Evolutionary conservation across 2,888 invertebrate species (phyloP).

Genomic region (Volucella inanis): DNA sequence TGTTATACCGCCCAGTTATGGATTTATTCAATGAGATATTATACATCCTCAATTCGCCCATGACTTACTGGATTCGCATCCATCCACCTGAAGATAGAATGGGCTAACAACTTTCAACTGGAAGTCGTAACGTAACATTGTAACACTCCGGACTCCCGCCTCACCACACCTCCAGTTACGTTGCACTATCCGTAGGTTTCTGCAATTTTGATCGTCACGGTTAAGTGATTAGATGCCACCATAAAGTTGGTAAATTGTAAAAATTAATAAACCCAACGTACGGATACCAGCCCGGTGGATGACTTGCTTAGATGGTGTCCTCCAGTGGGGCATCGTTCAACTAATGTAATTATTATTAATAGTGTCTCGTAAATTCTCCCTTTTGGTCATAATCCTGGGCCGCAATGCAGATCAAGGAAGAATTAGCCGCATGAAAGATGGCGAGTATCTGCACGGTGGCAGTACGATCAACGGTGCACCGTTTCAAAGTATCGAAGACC

Average conservation of each 20-base stretch:
- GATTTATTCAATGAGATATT: slow-evolving; percentile 60
- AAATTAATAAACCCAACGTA: slow-evolving; percentile 69
- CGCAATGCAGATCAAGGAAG: slow-evolving; percentile 61
- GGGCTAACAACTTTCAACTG: not conserved
- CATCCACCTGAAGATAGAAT: slow-evolving; percentile 40
- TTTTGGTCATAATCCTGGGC: slow-evolving; percentile 44
- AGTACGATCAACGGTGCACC: slow-evolving; percentile 40
- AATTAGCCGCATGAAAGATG: slow-evolving; percentile 66
- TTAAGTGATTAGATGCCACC: slow-evolving; percentile 68
- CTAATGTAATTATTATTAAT: slow-evolving; percentile 70
- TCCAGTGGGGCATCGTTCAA: not conserved
- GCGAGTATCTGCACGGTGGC: slow-evolving; percentile 63
- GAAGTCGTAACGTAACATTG: slow-evolving; percentile 4
- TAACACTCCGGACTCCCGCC: not conserved
- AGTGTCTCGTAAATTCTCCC: slow-evolving; percentile 64
- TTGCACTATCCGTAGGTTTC: not conserved
- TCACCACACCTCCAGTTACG: slow-evolving; percentile 8
- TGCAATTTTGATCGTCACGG: slow-evolving; percentile 61
- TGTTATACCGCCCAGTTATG: slow-evolving; percentile 65
- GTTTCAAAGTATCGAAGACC: slow-evolving; percentile 63
- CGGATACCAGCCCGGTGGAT: not conserved
- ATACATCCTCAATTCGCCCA: slow-evolving; percentile 54
- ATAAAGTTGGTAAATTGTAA: slow-evolving; percentile 70
- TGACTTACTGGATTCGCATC: not conserved
- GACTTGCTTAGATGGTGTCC: not conserved